Evolutionary conservation across 2,113 vertebrate genomes (phyloP), one percentile per base, ranked within the genome.

Genomic region (Neomonachus schauinslandi): DNA sequence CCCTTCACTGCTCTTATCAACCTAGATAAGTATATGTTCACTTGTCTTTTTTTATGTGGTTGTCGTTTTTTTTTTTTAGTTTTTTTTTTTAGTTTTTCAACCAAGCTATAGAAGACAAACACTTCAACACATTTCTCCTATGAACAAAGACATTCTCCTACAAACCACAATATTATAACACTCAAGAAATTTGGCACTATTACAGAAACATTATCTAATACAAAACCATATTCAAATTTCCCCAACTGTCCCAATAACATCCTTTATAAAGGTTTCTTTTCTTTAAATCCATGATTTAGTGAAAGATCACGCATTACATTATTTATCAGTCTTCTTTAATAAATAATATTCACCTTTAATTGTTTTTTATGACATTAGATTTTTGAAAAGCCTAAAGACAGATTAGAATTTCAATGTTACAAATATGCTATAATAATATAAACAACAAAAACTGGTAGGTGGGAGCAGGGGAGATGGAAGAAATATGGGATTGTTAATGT

Each of bases 361-460:
- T 89, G 33, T 53, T 72, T 93, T 65, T 87, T 26, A 83, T 6
- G 13, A 87, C 14, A 53, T 42, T 57, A 94, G 28, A 26, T 42
- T 85, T 97, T n/a, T 33, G 36, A 94, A 95, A 92, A 94, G 6
- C 11, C 79, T 95, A 82, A 92, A 85, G 24, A 55, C n/a, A 92
- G 13, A 74, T 74, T 67, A 81, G 63, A 81, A 92, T 61, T 33
- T n/a, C 61, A 84, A 71, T 71, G 33, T 86, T 57, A 33, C 88
- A 95, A 84, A 91, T 90, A 63, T 65, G 7, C 36, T 90, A 46
- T 33, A 80, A 77, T 39, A 96, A 89, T 21, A 28, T 12, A 92
- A 94, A 94, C 16, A 94, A 94, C 10, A 80, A 88, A 95, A 74
- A 85, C 1, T 67, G 24, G 18, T 46, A 31, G 4, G n/a, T 28